Evolutionary conservation across 2,797 vertebrate species (phyloP).

Genomic region (Hypotaenidia philippensis): DNA sequence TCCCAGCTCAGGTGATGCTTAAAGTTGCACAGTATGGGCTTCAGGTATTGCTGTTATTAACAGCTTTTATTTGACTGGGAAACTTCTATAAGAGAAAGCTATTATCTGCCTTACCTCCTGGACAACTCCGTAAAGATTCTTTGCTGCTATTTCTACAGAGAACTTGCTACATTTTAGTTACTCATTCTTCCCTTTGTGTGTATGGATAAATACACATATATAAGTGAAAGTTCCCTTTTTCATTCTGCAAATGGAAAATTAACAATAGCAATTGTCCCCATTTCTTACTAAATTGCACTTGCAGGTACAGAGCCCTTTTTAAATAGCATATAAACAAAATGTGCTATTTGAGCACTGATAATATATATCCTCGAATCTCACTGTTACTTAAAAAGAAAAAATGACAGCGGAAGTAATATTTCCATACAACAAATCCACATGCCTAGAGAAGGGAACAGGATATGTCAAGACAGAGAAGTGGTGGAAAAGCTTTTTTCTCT

Average conservation of each 20-base stretch:
- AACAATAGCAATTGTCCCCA: not conserved
- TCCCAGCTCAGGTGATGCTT: not conserved
- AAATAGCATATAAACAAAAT: not conserved
- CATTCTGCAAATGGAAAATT: not conserved
- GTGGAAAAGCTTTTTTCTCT: not conserved
- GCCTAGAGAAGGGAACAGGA: not conserved
- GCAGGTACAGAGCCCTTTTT: not conserved
- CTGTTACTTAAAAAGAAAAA: not conserved
- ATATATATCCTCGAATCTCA: not conserved
- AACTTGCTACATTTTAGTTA: not conserved
- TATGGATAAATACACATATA: not conserved
- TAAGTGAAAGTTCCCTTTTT: not conserved
- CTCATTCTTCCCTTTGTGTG: not conserved
- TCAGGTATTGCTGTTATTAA: conserved; percentile 15
- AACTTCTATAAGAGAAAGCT: conserved; percentile 3
- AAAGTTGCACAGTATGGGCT: conserved; percentile 10
- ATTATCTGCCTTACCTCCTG: not conserved
- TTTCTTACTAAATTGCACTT: not conserved
- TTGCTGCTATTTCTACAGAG: not conserved
- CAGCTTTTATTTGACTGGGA: not conserved
- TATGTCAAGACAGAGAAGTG: not conserved
- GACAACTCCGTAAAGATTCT: not conserved
- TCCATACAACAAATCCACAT: not conserved
- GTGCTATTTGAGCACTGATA: not conserved
- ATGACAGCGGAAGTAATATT: not conserved